Percentiles rank a stretch among this genome's conserved stretches.
These are phyloP conservation scores for Trichacis sp. DNA, from an alignment of 2,888 invertebrate species.

Conservation along the genomic window DNA sequence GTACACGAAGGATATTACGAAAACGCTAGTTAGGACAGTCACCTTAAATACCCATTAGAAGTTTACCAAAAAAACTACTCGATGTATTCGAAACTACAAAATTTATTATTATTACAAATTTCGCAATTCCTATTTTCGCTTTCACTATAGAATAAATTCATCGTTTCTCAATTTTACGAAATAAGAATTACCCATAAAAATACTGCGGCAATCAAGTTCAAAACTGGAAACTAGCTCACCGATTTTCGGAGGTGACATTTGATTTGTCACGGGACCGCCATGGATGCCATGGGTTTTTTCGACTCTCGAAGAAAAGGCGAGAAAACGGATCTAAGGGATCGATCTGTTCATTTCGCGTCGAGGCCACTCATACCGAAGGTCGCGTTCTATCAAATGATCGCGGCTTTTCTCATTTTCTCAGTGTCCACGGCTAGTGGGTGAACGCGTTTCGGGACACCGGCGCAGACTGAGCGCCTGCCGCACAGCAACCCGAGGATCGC, in stretches of 20 bases:
- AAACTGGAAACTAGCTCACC: conserved; percentile 34
- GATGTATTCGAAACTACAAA: too few species aligned
- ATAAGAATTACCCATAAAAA: too few species aligned
- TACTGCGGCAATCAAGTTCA: too few species aligned
- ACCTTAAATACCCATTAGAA: too few species aligned
- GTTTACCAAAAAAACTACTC: too few species aligned
- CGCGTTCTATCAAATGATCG: conserved; percentile 55
- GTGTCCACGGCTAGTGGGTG: conserved; percentile 48
- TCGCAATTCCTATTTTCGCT: too few species aligned
- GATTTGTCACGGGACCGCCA: conserved; percentile 23
- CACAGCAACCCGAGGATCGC: conserved; percentile 54
- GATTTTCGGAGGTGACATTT: conserved; percentile 21
- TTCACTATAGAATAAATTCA: too few species aligned
- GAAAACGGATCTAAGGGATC: conserved; percentile 22
- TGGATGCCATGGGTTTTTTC: conserved; percentile 1
- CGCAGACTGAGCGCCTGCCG: conserved; percentile 62
- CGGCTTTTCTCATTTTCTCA: conserved; percentile 53
- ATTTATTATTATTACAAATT: too few species aligned
- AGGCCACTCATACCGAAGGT: conserved; percentile 21
- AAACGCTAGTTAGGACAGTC: too few species aligned
- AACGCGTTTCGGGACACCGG: conserved; percentile 60
- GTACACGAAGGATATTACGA: too few species aligned
- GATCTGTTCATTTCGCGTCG: conserved; percentile 44
- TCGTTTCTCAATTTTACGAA: too few species aligned
- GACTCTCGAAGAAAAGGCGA: not conserved